Evolutionary conservation across 2,888 invertebrate genomes (phyloP).

Genomic region (Parnassius mnemosyne): DNA sequence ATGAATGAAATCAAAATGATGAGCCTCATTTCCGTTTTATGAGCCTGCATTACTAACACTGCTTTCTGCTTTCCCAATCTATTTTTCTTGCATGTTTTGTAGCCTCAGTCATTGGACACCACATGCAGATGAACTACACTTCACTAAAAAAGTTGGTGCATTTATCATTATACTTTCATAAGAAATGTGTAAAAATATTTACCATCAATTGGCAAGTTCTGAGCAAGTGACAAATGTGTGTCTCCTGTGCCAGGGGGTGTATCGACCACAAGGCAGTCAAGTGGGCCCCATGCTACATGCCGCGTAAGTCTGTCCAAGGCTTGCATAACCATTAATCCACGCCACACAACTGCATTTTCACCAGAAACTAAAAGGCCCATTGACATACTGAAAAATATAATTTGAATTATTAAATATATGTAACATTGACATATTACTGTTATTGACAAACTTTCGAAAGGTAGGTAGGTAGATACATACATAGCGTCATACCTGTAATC

Average conservation of each 20-base stretch:
- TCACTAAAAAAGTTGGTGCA: too few relatives aligned
- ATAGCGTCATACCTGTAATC: too few relatives aligned
- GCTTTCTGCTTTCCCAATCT: too few relatives aligned
- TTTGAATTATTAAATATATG: neutral
- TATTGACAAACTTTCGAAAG: too few relatives aligned
- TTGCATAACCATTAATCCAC: slow-evolving; percentile 98
- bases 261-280: slow-evolving; percentile 94
- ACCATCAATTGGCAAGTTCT: slow-evolving; percentile 93
- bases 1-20: too few relatives aligned
- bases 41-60: too few relatives aligned
- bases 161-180: too few relatives aligned
- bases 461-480: too few relatives aligned
- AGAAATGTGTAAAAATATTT: slow-evolving; percentile 3
- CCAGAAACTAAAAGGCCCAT: slow-evolving; percentile 96
- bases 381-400: slow-evolving; percentile 87
- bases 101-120: too few relatives aligned
- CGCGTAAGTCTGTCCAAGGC: slow-evolving; percentile 92
- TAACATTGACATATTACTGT: neutral
- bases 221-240: slow-evolving; percentile 93
- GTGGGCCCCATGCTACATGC: slow-evolving; percentile 92
- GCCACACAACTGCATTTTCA: slow-evolving; percentile 94
- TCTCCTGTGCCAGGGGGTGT: slow-evolving; percentile 99
- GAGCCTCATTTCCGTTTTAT: too few relatives aligned
- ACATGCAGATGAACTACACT: too few relatives aligned
- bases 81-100: too few relatives aligned